Evolutionary conservation across 1,140 invertebrate species (phyloP).

Genomic region (Leptoteleia sp.): DNA sequence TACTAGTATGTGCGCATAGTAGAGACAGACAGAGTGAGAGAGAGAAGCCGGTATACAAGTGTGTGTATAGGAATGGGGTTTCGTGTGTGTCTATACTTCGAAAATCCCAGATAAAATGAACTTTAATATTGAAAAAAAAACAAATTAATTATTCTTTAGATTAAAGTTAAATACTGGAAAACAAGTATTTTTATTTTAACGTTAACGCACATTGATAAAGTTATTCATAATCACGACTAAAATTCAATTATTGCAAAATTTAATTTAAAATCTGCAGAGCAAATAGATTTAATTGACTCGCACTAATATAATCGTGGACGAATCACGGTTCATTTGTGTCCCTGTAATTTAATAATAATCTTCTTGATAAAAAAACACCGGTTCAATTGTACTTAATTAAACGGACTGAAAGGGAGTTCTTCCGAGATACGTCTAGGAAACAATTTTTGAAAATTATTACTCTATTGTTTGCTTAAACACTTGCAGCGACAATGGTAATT

Average conservation of each 20-base stretch:
- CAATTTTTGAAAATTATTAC: conserved; percentile 5
- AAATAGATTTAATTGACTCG: conserved; percentile 22
- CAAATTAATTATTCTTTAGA: neutral
- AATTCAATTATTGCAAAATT: too few relatives aligned
- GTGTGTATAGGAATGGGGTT: conserved; percentile 16
- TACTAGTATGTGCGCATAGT: conserved; percentile 50
- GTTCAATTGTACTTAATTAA: conserved; percentile 37
- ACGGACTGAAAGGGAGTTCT: conserved; percentile 13
- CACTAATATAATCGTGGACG: conserved; percentile 36
- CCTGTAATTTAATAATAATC: conserved; percentile 58
- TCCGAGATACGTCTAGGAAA: conserved; percentile 28
- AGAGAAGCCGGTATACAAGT: neutral
- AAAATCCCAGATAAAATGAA: neutral
- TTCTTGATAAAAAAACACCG: conserved; percentile 60
- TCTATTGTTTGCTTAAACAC: neutral
- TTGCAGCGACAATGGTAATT: neutral
- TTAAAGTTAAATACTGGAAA: too few relatives aligned
- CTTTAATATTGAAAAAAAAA: too few relatives aligned
- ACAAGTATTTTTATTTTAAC: too few relatives aligned
- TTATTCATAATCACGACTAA: too few relatives aligned
- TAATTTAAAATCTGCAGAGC: too few relatives aligned
- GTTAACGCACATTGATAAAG: too few relatives aligned
- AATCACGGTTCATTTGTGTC: conserved; percentile 23
- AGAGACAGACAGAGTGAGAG: too few relatives aligned
- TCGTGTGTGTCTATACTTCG: conserved; percentile 2